These are phyloP conservation scores for Thrips palmi DNA, from an alignment of 1,140 invertebrate species.

Conservation along the genomic window DNA sequence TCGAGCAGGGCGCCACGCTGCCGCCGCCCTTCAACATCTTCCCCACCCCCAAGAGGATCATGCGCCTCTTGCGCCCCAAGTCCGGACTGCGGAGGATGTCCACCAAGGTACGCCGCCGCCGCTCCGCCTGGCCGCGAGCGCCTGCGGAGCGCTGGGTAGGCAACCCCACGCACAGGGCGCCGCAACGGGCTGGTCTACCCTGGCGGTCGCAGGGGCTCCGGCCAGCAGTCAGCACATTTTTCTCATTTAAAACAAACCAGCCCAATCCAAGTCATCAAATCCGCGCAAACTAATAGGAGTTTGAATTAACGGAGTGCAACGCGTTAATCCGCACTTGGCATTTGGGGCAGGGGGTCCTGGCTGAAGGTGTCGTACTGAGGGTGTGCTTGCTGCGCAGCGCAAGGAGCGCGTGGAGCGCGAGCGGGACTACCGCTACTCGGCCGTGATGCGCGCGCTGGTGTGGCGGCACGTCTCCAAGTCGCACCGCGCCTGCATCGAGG, in stretches of 20 bases:
- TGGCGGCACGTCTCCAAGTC: slow-evolving; percentile 68
- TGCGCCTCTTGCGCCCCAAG: slow-evolving; percentile 46
- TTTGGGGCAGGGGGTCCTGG: too few species aligned
- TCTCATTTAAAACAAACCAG: too few species aligned
- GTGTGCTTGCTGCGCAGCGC: too few species aligned
- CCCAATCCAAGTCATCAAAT: too few species aligned
- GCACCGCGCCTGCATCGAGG: slow-evolving; percentile 53
- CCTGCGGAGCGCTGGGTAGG: neutral
- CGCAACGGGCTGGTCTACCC: too few species aligned
- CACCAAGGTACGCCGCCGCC: slow-evolving; percentile 35
- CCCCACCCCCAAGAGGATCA: slow-evolving; percentile 44
- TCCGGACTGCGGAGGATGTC: slow-evolving; percentile 45
- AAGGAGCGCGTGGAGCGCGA: slow-evolving; percentile 39
- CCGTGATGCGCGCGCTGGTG: slow-evolving; percentile 63
- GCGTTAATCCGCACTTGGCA: too few species aligned
- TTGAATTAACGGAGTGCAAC: too few species aligned
- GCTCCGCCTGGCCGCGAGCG: neutral
- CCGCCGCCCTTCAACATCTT: slow-evolving; percentile 75
- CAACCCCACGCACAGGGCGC: too few species aligned
- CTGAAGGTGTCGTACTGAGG: too few species aligned
- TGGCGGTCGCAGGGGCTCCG: too few species aligned
- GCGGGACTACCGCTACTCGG: slow-evolving; percentile 39
- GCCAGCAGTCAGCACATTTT: too few species aligned
- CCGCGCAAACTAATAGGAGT: too few species aligned
- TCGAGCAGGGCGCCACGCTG: slow-evolving; percentile 68